These are phyloP conservation scores for Polietes domitor DNA, from an alignment of 2,888 invertebrate genomes.

Conservation along the genomic window DNA sequence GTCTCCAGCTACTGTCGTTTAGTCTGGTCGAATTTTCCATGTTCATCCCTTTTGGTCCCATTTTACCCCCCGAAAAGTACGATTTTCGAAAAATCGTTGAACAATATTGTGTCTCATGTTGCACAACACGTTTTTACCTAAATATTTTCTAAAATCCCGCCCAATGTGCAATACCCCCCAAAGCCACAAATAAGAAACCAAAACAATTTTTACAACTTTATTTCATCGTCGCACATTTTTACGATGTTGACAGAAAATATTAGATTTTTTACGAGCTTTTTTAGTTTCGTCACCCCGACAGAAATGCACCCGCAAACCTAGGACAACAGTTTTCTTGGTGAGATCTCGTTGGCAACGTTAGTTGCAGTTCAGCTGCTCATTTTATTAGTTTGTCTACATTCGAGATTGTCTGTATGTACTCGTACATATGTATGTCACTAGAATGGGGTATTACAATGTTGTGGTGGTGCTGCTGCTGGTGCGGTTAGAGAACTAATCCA, in stretches of 20 bases:
- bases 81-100: no score
- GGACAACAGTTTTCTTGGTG: not conserved
- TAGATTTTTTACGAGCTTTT: slow-evolving; percentile 10
- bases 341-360: not conserved
- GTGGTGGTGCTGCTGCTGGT: no score
- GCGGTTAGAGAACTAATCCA: not conserved
- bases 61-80: no score
- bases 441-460: no score
- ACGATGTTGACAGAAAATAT: not conserved
- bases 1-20: no score
- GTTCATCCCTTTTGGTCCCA: no score
- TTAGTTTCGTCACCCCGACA: not conserved
- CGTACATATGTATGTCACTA: no score
- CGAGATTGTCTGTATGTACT: not conserved
- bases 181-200: not conserved
- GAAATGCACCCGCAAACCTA: not conserved
- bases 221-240: slow-evolving; percentile 3
- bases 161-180: not conserved
- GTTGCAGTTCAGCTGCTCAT: not conserved
- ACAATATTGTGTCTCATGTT: no score
- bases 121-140: no score
- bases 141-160: not conserved
- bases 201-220: slow-evolving; percentile 1
- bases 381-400: not conserved
- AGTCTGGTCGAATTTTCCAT: no score